These are phyloP conservation scores for Periophthalmus modestus DNA, from an alignment of 2,113 vertebrate species.

Conservation along the genomic window DNA sequence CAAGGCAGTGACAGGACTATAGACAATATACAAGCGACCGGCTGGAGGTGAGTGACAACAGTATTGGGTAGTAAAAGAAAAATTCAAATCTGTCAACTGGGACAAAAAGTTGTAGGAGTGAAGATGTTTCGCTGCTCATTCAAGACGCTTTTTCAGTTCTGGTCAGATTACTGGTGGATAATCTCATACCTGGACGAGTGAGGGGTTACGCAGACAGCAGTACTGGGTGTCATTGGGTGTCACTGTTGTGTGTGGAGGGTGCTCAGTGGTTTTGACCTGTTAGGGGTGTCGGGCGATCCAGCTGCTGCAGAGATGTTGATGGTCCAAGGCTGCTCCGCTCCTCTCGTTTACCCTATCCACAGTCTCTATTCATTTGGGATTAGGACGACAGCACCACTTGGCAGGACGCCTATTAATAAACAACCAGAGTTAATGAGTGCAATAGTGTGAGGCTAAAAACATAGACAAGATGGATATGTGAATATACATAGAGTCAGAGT, in stretches of 20 bases:
- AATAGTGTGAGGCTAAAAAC: background rate
- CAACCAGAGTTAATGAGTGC: slow-evolving; percentile 30
- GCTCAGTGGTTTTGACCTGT: slow-evolving; percentile 41
- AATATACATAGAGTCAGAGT: slow-evolving; percentile 6
- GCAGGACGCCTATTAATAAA: slow-evolving; percentile 24
- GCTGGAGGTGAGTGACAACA: slow-evolving; percentile 15
- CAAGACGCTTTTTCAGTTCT: no score
- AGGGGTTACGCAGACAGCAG: slow-evolving; percentile 2
- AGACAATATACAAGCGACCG: slow-evolving; percentile 12
- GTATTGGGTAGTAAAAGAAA: slow-evolving; percentile 17
- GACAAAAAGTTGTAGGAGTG: no score
- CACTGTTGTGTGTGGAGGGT: slow-evolving; percentile 2
- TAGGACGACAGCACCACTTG: slow-evolving; percentile 17
- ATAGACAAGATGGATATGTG: slow-evolving; percentile 19
- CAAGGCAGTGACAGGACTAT: slow-evolving; percentile 25
- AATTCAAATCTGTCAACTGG: no score
- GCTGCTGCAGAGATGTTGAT: slow-evolving; percentile 48
- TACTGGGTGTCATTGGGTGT: slow-evolving; percentile 37
- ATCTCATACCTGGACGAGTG: no score
- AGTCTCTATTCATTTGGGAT: slow-evolving; percentile 16
- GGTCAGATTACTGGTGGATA: no score
- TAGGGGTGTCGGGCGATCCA: slow-evolving; percentile 26
- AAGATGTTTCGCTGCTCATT: no score
- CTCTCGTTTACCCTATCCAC: slow-evolving; percentile 12
- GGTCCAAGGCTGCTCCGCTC: slow-evolving; percentile 26